A percentile compares a stretch with the other conserved stretches of the same genome.
Evolutionary conservation across 2,888 invertebrate species (phyloP).

Genomic region (Drosophila borborema): DNA sequence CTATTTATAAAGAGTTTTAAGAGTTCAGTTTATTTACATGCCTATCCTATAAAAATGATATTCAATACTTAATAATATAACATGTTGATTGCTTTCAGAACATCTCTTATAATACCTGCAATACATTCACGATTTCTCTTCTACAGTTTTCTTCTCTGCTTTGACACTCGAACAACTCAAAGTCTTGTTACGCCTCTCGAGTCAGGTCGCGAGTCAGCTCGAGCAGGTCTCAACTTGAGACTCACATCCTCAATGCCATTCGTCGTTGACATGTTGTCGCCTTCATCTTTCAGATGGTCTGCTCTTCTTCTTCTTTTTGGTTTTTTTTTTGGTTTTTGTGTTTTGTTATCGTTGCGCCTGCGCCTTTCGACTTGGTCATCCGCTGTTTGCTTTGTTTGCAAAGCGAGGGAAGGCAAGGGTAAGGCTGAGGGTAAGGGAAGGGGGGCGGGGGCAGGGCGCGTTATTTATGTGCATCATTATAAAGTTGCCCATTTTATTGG

Average conservation of each 20-base stretch:
- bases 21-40: background rate
- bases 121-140: background rate
- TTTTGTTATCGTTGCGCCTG: constrained; percentile 28
- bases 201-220: background rate
- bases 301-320: background rate
- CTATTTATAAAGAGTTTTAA: too few relatives aligned
- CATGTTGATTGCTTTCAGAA: background rate
- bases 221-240: constrained; percentile 20
- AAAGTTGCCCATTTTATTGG: constrained; percentile 84
- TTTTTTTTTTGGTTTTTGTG: background rate
- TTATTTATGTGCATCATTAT: constrained; percentile 84
- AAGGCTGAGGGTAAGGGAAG: too few relatives aligned
- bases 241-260: constrained; percentile 63
- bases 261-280: constrained; percentile 61
- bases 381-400: constrained; percentile 16
- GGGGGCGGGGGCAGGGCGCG: constrained; percentile 13
- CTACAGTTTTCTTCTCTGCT: background rate
- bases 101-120: background rate
- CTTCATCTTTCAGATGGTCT: constrained; percentile 24
- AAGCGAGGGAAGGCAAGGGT: background rate
- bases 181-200: constrained; percentile 18
- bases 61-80: background rate
- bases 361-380: constrained; percentile 19
- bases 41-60: background rate
- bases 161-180: constrained; percentile 34